Base-by-base conservation (phyloP, 2,888 invertebrate genomes). In the Philhelius pedissequus region DNA sequence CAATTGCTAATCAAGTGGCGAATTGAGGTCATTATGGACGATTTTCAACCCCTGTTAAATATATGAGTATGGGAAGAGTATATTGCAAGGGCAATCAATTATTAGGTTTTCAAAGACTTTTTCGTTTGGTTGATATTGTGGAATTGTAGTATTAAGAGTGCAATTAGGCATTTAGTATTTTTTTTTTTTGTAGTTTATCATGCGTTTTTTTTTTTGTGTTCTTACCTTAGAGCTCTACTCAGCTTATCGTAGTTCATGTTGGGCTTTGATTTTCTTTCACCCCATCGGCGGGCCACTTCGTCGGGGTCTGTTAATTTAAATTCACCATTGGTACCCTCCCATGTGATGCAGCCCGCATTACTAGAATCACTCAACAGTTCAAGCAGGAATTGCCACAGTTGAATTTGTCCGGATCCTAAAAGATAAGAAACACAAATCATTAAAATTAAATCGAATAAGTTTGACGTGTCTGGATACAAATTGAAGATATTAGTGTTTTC, bases 241-340 rank as follows among this genome's bases (percentile, higher is more conserved):
- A 99, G 95, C 92, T 99, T 99, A 93, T 99, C 99, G 92, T 99
- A 99, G 93, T 99, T 99, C 99, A 99, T 99, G 93, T 99, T 99
- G 52, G 99, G 99, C 92, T 99, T 99, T 87, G 98, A 98, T 92
- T 99, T 99, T 87, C 99, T 94, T 92, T 99, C 99, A 75, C 99
- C 99, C 99, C 99, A 99, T 89, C 99, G 94, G 87, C 98, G 94
- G 15, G 99, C 99, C 83, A 98, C 98, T 91, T 99, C 99, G 91
- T 99, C 99, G 1, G 99, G 99, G 92, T 99, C 99, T 22, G 98
- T 98, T 89, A 99, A 94, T 93, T 99, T 99, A 94, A 99, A 99
- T 93, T 99, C 99, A 25, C 99, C 99, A 91, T 98, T 98, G 87
- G 98, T 98, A 35, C 98, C 98, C 92, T 99, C 99, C 99, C 99